Base-by-base conservation (phyloP, 1,140 invertebrate species). In the Drosophila repleta region DNA sequence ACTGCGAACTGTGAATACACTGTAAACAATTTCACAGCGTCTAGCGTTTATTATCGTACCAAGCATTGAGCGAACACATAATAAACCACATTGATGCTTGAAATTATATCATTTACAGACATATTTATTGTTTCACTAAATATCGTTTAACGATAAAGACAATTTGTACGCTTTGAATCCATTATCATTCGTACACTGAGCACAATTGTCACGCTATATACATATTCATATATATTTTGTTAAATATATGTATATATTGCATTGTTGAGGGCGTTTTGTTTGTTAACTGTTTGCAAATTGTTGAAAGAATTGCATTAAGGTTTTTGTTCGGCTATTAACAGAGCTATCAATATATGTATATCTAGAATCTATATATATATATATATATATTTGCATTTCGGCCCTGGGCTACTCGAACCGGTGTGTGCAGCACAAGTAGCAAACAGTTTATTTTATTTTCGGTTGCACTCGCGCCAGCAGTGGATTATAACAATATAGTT, bases 221-320 rank as follows among this genome's bases (percentile, higher is more conserved):
- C 55, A 66, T 58, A 52, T 58, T 35, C n/a, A 20, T 45, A 52
- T 41, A 56, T 64, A 70, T 70, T 51, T 67, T 6, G 51, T 18
- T 46, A n/a, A 48, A 66, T 71, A 58, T 58, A 51, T 58, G 41
- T 45, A 45, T 49, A 57, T 49, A 57, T 57, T 51, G 39, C 71
- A 84, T 82, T 87, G 83, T 88, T 60, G 84, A 87, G 84, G 79
- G 83, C 77, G 67, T 70, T 80, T 87, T 68, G 75, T 85, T 91
- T 91, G 90, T 88, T 91, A 75, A 71, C 78, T 82, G 90, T 82
- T 91, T 91, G 90, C 87, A 71, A 91, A 91, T 91, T 81, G 90
- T 91, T 90, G 73, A 82, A 75, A 89, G 90, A 91, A 91, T 91
- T 79, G 90, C 90, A 91, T 91, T 90, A 91, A 91, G 90, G 90